Base-by-base conservation (phyloP, 2,888 invertebrate species). In the Dynastes tityus region DNA sequence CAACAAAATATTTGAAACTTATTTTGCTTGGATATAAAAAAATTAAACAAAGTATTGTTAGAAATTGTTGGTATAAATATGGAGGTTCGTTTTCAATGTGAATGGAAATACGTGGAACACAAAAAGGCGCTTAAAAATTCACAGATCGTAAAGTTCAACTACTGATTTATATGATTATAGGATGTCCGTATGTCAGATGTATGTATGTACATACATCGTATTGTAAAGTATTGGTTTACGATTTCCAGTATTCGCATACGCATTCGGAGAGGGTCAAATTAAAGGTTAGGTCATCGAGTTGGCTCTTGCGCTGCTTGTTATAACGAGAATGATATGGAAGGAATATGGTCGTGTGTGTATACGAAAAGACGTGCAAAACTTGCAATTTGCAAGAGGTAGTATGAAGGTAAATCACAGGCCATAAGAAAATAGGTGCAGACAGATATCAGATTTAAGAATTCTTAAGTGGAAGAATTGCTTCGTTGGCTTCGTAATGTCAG, bases 211-310 rank as follows among this genome's bases (percentile, higher is more conserved):
- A 11, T 45, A 45, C 45, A 61, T 27, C 16, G 29, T 3, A 22
- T 22, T 61, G 11, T 61, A 61, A 61, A 16, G 22, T 61, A 29
- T 29, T 61, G 22, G 61, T 58, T 16, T n/a, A 58, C 9, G 22
- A 9, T 29, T 27, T 27, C 29, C 61, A 80, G 67, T 63, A 64
- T 78, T 76, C 81, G 79, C 77, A 79, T 80, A 81, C 78, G 78
- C 80, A 80, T 65, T 77, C 78, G 79, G 51, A 67, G 64, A 67
- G 78, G 79, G 81, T 81, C 81, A 80, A 81, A 81, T 80, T 81
- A 80, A 79, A 78, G 81, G 80, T 81, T 79, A 79, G 78, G 75
- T 77, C 78, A 79, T 78, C 77, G 80, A 80, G 81, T 78, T 80
- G 80, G 77, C 32, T 80, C 76, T 75, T 75, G 67, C 61, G 61